Conservation (phyloP, 2,888 invertebrate species). For the Biston betularia region DNA sequence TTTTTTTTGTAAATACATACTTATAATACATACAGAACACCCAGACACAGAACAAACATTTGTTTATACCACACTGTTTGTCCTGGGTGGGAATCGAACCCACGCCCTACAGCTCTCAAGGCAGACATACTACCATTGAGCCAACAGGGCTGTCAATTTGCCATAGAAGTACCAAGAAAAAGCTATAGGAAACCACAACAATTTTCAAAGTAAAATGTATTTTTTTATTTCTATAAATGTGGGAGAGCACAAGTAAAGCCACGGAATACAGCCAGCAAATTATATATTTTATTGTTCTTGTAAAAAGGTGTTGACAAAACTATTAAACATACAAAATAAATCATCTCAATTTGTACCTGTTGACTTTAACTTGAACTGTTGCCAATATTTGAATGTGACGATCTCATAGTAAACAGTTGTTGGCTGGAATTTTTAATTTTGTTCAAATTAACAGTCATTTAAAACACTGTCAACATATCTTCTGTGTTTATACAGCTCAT, state of each 20-base stretch:
- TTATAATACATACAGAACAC: too few relatives aligned
- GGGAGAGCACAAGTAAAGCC: neutral
- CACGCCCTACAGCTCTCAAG: too few relatives aligned
- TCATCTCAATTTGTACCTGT: conserved; percentile 53
- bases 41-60: too few relatives aligned
- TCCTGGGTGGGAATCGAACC: too few relatives aligned
- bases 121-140: too few relatives aligned
- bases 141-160: too few relatives aligned
- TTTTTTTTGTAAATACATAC: too few relatives aligned
- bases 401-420: conserved; percentile 33
- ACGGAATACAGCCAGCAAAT: neutral
- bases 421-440: conserved; percentile 11
- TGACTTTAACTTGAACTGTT: conserved; percentile 58
- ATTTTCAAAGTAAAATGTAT: too few relatives aligned
- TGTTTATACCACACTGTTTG: too few relatives aligned
- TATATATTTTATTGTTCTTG: neutral
- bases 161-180: too few relatives aligned
- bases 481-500: neutral
- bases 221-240: too few relatives aligned
- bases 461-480: neutral
- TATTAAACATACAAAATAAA: conserved; percentile 21
- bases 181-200: too few relatives aligned
- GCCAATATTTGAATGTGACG: conserved; percentile 56
- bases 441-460: conserved; percentile 9
- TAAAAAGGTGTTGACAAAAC: conserved; percentile 12